Percentiles rank a stretch among this genome's conserved stretches.
phyloP scores from a whole-genome alignment of 1,140 invertebrate species.

The Pteromalus puparum region DNA sequence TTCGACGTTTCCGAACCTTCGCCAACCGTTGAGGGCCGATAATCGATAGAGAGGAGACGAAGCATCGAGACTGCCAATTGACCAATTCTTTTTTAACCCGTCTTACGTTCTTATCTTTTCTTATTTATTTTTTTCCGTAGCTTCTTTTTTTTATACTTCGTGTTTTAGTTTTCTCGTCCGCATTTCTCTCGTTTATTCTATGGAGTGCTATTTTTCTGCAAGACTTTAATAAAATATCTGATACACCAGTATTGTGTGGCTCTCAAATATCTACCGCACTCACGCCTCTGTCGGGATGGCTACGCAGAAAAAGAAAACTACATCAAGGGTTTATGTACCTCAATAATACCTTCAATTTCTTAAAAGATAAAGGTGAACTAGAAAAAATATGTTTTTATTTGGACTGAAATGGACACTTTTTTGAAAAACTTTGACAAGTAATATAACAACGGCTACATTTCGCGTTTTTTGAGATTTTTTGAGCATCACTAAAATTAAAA shows the following conservation, averaged over 20 bases:
- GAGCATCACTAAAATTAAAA: too few relatives aligned
- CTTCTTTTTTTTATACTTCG: conserved; percentile 29
- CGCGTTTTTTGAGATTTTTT: too few relatives aligned
- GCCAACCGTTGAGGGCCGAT: conserved; percentile 59
- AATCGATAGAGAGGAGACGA: conserved; percentile 65
- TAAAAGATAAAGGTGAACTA: too few relatives aligned
- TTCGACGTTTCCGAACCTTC: conserved; percentile 39
- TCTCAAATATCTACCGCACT: conserved; percentile 41
- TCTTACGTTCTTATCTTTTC: conserved; percentile 13
- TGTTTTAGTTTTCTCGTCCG: neutral
- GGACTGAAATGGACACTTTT: too few relatives aligned
- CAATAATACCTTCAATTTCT: too few relatives aligned
- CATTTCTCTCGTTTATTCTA: neutral
- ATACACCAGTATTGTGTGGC: conserved; percentile 72
- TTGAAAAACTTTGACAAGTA: too few relatives aligned
- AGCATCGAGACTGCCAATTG: conserved; percentile 5
- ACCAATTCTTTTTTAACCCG: conserved; percentile 52
- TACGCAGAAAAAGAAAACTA: too few relatives aligned
- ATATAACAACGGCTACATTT: too few relatives aligned
- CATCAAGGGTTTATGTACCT: too few relatives aligned
- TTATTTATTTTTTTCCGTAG: conserved; percentile 20
- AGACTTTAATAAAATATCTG: conserved; percentile 74
- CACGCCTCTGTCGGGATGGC: too few relatives aligned
- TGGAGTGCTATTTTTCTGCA: conserved; percentile 54
- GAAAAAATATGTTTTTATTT: too few relatives aligned